These are phyloP conservation scores for Sebastolobus altivelis DNA, from an alignment of 2,797 vertebrate genomes.

Conservation along the genomic window DNA sequence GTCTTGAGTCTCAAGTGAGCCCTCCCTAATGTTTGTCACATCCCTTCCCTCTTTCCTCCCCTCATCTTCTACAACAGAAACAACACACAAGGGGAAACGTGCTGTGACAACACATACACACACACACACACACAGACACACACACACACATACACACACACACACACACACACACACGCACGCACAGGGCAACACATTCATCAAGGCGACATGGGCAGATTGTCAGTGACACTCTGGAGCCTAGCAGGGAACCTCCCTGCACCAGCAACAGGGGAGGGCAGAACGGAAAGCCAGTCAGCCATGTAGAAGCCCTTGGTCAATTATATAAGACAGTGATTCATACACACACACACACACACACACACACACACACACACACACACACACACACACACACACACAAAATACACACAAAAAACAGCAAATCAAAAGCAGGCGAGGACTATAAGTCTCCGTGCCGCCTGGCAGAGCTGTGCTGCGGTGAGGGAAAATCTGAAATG, in stretches of 20 bases:
- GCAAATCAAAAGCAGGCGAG: conserved; percentile 43
- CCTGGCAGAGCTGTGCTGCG: conserved; percentile 14
- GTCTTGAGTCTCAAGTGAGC: conserved; percentile 46
- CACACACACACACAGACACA: conserved; percentile 5
- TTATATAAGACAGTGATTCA: conserved; percentile 79
- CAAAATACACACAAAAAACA: conserved; percentile 22
- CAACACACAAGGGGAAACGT: conserved; percentile 55
- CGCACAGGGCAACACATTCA: conserved; percentile 64
- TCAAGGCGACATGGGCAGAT: conserved; percentile 79
- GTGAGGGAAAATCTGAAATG: conserved; percentile 19
- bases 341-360: conserved; percentile 28
- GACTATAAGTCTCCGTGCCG: conserved; percentile 32
- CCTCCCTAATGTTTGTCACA: conserved; percentile 60
- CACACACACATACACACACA: conserved; percentile 6
- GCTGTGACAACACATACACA: conserved; percentile 40
- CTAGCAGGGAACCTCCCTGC: conserved; percentile 74
- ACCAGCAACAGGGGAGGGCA: conserved; percentile 72
- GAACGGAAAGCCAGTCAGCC: conserved; percentile 73
- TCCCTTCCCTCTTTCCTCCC: conserved; percentile 50
- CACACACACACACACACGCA: conserved; percentile 6
- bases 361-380: conserved; percentile 23
- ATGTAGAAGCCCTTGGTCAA: conserved; percentile 73
- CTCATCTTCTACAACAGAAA: conserved; percentile 54
- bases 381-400: conserved; percentile 21
- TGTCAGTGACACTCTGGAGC: conserved; percentile 78